Evolutionary conservation across 2,113 vertebrate species (phyloP).

Genomic region (Centropus unirufus): DNA sequence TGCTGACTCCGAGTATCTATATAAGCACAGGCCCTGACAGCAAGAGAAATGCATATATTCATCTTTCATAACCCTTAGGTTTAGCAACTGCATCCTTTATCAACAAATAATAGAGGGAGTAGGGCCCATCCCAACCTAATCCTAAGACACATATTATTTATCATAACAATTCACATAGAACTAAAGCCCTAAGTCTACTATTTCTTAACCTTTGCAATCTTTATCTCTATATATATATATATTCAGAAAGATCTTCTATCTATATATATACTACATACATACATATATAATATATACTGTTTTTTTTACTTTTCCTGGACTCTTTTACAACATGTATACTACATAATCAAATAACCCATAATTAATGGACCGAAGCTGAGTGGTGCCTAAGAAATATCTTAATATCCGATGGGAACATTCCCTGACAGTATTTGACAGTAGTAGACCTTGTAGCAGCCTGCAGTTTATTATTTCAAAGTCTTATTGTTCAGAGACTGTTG

Average conservation of each 20-base stretch:
- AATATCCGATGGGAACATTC: neutral
- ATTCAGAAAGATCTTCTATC: neutral
- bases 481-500: neutral
- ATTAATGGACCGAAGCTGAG: neutral
- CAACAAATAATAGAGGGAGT: neutral
- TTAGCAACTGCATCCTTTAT: neutral
- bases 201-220: neutral
- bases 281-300: too few species aligned
- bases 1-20: neutral
- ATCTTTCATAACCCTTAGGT: neutral
- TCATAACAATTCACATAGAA: neutral
- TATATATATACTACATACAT: neutral
- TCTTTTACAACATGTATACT: neutral
- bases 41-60: neutral
- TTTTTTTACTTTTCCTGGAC: neutral
- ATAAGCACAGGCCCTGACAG: neutral
- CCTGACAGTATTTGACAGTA: neutral
- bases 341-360: neutral
- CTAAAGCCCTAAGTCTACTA: neutral
- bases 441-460: neutral
- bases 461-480: constrained; percentile 13
- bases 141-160: neutral
- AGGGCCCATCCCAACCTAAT: neutral
- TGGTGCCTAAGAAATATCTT: neutral
- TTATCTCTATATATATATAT: neutral